Percentiles rank a stretch among this genome's conserved stretches.
Conservation (phyloP, 2,888 invertebrate species). For the Agonopterix subpropinquella region DNA sequence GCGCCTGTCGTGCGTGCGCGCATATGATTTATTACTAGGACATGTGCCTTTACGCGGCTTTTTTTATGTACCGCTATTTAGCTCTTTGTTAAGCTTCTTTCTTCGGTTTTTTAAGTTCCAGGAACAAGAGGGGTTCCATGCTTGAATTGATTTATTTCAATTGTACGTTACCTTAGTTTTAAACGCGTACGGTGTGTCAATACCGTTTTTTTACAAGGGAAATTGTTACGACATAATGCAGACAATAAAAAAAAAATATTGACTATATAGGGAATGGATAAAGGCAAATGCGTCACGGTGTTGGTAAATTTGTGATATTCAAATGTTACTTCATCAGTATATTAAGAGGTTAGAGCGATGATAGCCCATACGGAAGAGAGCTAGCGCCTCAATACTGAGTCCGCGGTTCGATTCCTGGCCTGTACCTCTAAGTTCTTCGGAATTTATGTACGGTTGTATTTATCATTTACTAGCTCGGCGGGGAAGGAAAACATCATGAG, state of each 20-base stretch:
- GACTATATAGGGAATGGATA: background rate
- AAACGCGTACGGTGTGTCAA: background rate
- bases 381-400: too few relatives aligned
- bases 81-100: background rate
- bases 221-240: background rate
- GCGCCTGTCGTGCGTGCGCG: slow-evolving; percentile 5
- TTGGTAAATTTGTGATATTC: too few relatives aligned
- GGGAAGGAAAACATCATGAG: too few relatives aligned
- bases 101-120: too few relatives aligned
- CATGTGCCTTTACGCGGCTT: background rate
- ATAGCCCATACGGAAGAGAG: too few relatives aligned
- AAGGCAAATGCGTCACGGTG: too few relatives aligned
- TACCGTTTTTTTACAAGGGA: background rate
- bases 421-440: too few relatives aligned
- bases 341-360: too few relatives aligned
- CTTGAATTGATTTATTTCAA: background rate
- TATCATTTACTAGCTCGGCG: too few relatives aligned
- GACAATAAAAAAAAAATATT: background rate
- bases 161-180: background rate
- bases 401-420: too few relatives aligned
- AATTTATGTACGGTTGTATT: too few relatives aligned
- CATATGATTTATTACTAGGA: slow-evolving; percentile 5
- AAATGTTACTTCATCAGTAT: too few relatives aligned
- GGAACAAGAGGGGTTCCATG: background rate
- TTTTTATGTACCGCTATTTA: background rate